A percentile compares a stretch with the other conserved stretches of the same genome.
phyloP scores from a whole-genome alignment of 2,113 vertebrate species.

The Anoplopoma fimbria region DNA sequence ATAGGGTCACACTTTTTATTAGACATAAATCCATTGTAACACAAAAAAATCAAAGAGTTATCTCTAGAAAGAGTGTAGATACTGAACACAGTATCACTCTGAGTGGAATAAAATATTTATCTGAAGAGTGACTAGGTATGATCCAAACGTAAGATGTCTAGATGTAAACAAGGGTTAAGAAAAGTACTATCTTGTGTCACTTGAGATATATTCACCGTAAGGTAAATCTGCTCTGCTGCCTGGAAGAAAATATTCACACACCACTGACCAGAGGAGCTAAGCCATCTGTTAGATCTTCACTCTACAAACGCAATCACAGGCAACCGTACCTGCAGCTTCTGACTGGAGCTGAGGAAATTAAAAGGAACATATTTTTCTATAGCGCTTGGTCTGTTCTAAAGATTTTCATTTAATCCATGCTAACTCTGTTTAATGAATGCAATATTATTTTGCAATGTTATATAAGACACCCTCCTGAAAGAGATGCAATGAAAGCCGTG shows the following conservation, averaged over 20 bases:
- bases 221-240: not conserved
- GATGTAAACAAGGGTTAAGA: not conserved
- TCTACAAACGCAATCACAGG: not conserved
- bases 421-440: not conserved
- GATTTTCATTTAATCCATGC: not conserved
- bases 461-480: not conserved
- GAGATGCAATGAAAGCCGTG: not conserved
- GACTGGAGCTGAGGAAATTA: slow-evolving; percentile 2
- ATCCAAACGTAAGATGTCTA: too few species aligned
- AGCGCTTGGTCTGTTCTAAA: not conserved
- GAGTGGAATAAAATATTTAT: not conserved
- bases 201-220: not conserved
- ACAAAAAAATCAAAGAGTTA: not conserved
- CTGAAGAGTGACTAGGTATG: not conserved
- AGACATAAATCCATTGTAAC: not conserved
- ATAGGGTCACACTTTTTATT: not conserved
- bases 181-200: not conserved
- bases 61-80: not conserved
- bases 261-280: slow-evolving; percentile 24
- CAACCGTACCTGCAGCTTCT: slow-evolving; percentile 15
- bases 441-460: not conserved
- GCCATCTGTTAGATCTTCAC: slow-evolving; percentile 44
- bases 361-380: not conserved
- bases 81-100: not conserved
- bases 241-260: slow-evolving; percentile 18